These are phyloP conservation scores for Orius insidiosus DNA, from an alignment of 1,140 invertebrate genomes.

Conservation along the genomic window DNA sequence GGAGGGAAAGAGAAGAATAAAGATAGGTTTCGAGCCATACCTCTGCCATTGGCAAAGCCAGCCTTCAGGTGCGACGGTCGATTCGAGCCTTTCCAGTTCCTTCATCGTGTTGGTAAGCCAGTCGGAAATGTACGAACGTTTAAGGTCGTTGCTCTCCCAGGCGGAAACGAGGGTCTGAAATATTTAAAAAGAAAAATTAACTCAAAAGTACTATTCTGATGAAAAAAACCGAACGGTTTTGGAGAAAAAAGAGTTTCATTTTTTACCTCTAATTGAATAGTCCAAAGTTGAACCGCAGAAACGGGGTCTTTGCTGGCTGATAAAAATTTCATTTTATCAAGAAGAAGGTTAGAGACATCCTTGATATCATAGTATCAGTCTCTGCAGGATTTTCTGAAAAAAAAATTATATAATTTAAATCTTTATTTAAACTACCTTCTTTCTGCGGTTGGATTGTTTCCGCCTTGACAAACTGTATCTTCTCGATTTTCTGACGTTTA, in stretches of 20 bases:
- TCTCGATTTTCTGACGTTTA: slow-evolving; percentile 21
- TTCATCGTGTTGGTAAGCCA: slow-evolving; percentile 39
- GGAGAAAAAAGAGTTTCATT: no score
- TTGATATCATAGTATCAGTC: slow-evolving; percentile 25
- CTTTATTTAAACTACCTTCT: background rate
- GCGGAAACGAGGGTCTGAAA: slow-evolving; percentile 42
- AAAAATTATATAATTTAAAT: no score
- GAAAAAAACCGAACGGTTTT: no score
- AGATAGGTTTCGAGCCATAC: slow-evolving; percentile 30
- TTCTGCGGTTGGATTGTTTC: slow-evolving; percentile 22
- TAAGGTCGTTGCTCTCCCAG: slow-evolving; percentile 39
- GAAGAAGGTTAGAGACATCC: slow-evolving; percentile 28
- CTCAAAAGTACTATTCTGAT: no score
- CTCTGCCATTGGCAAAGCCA: slow-evolving; percentile 60
- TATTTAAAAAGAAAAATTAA: no score
- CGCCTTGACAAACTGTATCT: slow-evolving; percentile 26
- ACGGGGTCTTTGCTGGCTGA: slow-evolving; percentile 38
- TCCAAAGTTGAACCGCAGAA: slow-evolving; percentile 43
- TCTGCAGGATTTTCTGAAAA: no score
- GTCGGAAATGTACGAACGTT: slow-evolving; percentile 35
- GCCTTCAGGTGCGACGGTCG: slow-evolving; percentile 42
- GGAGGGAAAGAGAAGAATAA: slow-evolving; percentile 11
- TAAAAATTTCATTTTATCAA: slow-evolving; percentile 44
- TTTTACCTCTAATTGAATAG: slow-evolving; percentile 42
- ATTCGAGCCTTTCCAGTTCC: slow-evolving; percentile 38